These are phyloP conservation scores for Neomonachus schauinslandi DNA, from an alignment of 2,113 vertebrate species.

Conservation along the genomic window DNA sequence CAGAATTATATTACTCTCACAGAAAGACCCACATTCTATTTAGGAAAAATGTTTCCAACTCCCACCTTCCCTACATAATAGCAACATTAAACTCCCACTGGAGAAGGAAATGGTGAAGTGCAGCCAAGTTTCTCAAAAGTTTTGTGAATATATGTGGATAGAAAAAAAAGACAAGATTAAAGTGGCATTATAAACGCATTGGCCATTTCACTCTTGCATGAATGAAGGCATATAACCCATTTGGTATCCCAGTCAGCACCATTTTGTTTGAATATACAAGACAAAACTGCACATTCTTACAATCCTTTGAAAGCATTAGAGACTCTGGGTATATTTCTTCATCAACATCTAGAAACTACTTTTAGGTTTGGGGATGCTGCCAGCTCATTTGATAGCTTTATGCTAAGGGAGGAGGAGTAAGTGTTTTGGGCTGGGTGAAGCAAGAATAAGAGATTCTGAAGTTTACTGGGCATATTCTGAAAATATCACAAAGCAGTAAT, in stretches of 20 bases:
- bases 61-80: constrained; percentile 32
- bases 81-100: constrained; percentile 37
- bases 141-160: constrained; percentile 37
- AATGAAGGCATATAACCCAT: constrained; percentile 58
- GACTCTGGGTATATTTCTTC: constrained; percentile 11
- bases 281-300: neutral
- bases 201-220: constrained; percentile 26
- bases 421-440: neutral
- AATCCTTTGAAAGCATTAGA: constrained; percentile 62
- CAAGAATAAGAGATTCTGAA: constrained; percentile 52
- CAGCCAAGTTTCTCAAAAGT: constrained; percentile 36
- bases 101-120: constrained; percentile 37
- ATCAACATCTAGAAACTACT: constrained; percentile 3
- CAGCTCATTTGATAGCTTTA: constrained; percentile 12
- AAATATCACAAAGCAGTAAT: constrained; percentile 59
- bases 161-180: constrained; percentile 47
- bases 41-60: constrained; percentile 60
- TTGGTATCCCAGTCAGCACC: constrained; percentile 25
- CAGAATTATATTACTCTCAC: constrained; percentile 11
- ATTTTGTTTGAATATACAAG: constrained; percentile 52
- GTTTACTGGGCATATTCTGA: constrained; percentile 42
- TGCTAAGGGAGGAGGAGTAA: neutral
- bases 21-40: constrained; percentile 32
- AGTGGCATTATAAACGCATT: constrained; percentile 37
- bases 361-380: constrained; percentile 9